Percentiles rank a stretch among this genome's conserved stretches.
phyloP scores from a whole-genome alignment of 2,888 invertebrate species.

The Masnerella sp. region DNA sequence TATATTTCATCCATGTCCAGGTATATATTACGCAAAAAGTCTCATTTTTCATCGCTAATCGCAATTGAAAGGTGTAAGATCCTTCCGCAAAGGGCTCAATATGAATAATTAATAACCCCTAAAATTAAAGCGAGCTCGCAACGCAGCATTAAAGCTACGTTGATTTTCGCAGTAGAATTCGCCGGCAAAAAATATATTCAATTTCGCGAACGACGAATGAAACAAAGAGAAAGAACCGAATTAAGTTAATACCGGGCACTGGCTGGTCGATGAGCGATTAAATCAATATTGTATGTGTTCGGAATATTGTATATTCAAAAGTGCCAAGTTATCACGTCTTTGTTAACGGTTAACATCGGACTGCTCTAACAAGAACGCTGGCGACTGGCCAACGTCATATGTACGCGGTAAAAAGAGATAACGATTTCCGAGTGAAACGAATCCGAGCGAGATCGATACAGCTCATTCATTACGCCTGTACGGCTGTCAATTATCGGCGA shows the following conservation, averaged over 20 bases:
- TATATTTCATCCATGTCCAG: no score
- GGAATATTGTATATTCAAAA: constrained; percentile 58
- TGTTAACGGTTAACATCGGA: constrained; percentile 53
- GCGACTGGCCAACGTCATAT: constrained; percentile 44
- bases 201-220: constrained; percentile 27
- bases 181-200: constrained; percentile 26
- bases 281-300: constrained; percentile 57
- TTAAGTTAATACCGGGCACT: constrained; percentile 38
- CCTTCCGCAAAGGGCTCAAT: no score
- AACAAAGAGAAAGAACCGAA: constrained; percentile 40
- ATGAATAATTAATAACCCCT: no score
- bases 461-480: neutral
- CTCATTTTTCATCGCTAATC: no score
- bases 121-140: neutral
- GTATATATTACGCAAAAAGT: no score
- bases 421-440: constrained; percentile 34
- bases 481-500: no score
- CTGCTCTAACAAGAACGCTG: constrained; percentile 57
- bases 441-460: constrained; percentile 26
- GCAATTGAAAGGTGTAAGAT: no score
- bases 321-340: constrained; percentile 57
- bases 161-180: constrained; percentile 32
- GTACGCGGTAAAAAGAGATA: constrained; percentile 51
- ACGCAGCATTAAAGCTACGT: constrained; percentile 14
- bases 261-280: constrained; percentile 41